phyloP scores from a whole-genome alignment of 2,113 vertebrate genomes.

The Colaptes auratus region DNA sequence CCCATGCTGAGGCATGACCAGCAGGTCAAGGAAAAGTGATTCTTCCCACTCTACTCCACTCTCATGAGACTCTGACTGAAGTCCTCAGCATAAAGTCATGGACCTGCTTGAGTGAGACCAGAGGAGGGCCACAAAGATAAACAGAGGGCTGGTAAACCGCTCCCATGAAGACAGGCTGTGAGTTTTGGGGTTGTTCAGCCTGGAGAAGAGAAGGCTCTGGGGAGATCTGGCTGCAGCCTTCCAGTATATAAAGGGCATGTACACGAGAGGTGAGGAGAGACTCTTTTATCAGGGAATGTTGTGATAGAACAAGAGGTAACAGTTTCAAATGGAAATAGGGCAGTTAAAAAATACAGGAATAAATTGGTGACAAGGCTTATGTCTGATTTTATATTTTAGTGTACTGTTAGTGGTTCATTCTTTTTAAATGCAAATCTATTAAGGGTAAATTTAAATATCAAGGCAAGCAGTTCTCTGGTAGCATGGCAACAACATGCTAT shows the following conservation, averaged over 20 bases:
- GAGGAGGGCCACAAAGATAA: not conserved
- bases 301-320: not conserved
- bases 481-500: conserved; percentile 19
- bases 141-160: not conserved
- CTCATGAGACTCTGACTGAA: not conserved
- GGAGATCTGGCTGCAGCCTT: not conserved
- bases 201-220: not conserved
- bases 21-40: not conserved
- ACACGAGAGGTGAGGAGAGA: not conserved
- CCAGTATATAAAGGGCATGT: not conserved
- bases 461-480: conserved; percentile 8
- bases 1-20: not conserved
- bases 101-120: not conserved
- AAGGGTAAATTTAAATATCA: conserved; percentile 65
- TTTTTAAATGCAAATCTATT: conserved; percentile 62
- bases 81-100: not conserved
- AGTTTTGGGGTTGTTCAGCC: not conserved
- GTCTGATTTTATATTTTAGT: conserved; percentile 43
- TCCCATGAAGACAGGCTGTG: not conserved
- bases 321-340: not conserved
- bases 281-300: not conserved
- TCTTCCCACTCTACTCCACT: not conserved
- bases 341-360: conserved; percentile 6
- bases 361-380: conserved; percentile 33
- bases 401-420: conserved; percentile 53